Base-by-base conservation (phyloP, 2,888 invertebrate genomes). In the Caenorhabditis sulstoni region DNA sequence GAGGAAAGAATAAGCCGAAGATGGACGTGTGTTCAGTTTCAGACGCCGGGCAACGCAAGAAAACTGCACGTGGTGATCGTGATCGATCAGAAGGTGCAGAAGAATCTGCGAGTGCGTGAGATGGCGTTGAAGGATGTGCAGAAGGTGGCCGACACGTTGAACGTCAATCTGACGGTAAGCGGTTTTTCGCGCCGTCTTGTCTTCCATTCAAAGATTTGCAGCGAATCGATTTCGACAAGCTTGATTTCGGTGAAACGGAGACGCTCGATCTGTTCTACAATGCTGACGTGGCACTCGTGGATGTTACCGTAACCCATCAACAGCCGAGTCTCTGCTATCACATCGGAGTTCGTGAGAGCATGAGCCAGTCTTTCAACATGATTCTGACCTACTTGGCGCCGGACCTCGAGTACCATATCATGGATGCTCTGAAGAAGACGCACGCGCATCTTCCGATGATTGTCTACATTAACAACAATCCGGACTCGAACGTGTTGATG, bases 191-290 rank as follows among this genome's bases (percentile, higher is more conserved):
- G 14, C 12, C 20, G 18, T 52, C 14, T n/a, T 55, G n/a, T 29
- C 29, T 29, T 29, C 29, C 7, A 9, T 59, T 80, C n/a, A n/a
- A n/a, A n/a, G n/a, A n/a, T n/a, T n/a, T 90, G 45, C 77, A 90
- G 89, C 44, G 79, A 57, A 84, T 90, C 61, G 88, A 89, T 94
- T 98, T 97, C 93, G 96, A 98, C 91, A 96, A 96, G 91, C 92
- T 98, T 84, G 98, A 99, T 92, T 98, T 97, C 92, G 98, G 97
- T 0, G 98, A 98, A 92, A 95, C 96, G 14, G 95, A 95, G 91
- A 95, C 95, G 0, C 92, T 97, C 88, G 97, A 97, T 91, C 94
- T 94, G 84, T 98, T 99, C 92, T 98, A 98, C 92, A 97, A 97
- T 93, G 98, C 99, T 0, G 98, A 99, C 91, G 96, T 98, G 53